Conservation (phyloP, 2,888 invertebrate species). For the Sussaba pulchella region DNA sequence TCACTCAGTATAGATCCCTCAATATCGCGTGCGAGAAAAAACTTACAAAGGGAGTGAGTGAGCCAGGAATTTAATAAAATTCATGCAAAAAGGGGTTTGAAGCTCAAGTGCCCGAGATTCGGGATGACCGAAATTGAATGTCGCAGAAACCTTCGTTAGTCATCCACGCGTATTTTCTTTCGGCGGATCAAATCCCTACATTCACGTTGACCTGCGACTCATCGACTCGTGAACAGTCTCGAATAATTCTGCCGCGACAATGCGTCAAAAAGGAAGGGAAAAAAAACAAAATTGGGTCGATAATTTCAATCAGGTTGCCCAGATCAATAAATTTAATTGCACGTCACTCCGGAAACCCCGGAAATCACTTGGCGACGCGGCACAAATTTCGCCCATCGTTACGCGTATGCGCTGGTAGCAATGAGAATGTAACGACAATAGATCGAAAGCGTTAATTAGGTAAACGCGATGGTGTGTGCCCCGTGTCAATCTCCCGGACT, state of each 20-base stretch:
- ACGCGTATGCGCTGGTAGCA: background rate
- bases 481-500: conserved; percentile 37
- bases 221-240: background rate
- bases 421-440: conserved; percentile 41
- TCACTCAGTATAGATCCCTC: conserved; percentile 9
- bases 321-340: conserved; percentile 39
- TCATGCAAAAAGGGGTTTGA: conserved; percentile 61
- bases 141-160: conserved; percentile 48
- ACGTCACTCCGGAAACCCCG: background rate
- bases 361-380: conserved; percentile 29
- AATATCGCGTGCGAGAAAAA: background rate
- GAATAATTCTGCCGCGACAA: background rate
- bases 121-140: conserved; percentile 63
- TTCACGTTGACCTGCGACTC: background rate
- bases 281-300: background rate
- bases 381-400: conserved; percentile 17
- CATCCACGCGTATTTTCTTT: conserved; percentile 32
- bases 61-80: conserved; percentile 66
- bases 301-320: conserved; percentile 12
- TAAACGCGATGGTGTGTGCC: conserved; percentile 15
- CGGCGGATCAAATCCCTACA: conserved; percentile 32
- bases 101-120: conserved; percentile 45
- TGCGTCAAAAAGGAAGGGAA: background rate
- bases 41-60: conserved; percentile 16
- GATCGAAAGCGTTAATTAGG: conserved; percentile 56